A percentile compares a stretch with the other conserved stretches of the same genome.
Evolutionary conservation across 2,113 vertebrate species (phyloP).

Genomic region (mouse (Mus musculus)): DNA sequence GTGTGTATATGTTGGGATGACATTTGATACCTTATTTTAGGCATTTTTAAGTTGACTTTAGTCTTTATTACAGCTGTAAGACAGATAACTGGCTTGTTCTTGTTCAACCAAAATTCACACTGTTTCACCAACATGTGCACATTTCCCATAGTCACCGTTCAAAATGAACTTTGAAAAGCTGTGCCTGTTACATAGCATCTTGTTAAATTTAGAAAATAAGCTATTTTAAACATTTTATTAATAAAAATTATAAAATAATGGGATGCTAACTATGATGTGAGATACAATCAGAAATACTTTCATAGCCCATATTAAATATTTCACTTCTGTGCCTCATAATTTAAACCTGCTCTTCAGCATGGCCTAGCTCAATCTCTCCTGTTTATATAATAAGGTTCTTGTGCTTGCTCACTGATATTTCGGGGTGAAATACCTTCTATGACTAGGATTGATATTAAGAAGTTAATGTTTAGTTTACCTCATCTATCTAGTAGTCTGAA

Average conservation of each 20-base stretch:
- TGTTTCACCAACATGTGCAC: background rate
- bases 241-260: background rate
- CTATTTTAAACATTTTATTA: constrained; percentile 36
- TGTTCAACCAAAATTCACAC: background rate
- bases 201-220: background rate
- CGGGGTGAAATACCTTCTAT: background rate
- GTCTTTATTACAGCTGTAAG: background rate
- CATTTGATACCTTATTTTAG: background rate
- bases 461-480: constrained; percentile 21
- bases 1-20: background rate
- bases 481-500: background rate
- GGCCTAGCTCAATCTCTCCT: background rate
- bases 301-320: background rate
- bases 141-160: background rate
- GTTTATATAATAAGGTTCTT: constrained; percentile 19
- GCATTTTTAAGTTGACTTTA: background rate
- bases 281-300: background rate
- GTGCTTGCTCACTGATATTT: background rate
- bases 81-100: background rate
- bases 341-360: background rate
- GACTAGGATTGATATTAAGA: background rate
- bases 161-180: constrained; percentile 12
- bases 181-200: background rate
- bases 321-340: constrained; percentile 8
- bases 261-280: background rate